Evolutionary conservation across 2,797 vertebrate genomes (phyloP).

Genomic region (Fratercula arctica): DNA sequence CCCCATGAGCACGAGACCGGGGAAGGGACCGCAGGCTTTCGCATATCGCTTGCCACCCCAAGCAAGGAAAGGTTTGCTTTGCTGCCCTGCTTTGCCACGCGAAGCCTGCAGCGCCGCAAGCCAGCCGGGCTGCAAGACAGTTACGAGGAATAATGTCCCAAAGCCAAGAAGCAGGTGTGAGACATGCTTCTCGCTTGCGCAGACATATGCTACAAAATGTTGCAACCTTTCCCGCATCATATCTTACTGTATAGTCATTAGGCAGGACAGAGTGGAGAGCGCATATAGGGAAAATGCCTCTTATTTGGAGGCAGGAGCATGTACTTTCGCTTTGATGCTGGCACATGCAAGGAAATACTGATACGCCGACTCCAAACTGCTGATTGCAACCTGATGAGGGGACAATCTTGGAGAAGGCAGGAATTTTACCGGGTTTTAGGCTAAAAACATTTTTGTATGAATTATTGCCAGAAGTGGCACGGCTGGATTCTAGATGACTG

Average conservation of each 20-base stretch:
- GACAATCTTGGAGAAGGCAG: not conserved
- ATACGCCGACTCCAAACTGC: not conserved
- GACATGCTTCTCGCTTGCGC: not conserved
- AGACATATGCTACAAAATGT: slow-evolving; percentile 13
- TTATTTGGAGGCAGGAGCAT: not conserved
- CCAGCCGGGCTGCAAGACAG: not conserved
- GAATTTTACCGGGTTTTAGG: not conserved
- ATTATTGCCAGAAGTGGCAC: not conserved
- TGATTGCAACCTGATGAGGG: not conserved
- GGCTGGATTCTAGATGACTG: not conserved
- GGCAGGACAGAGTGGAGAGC: not conserved
- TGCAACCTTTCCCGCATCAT: slow-evolving; percentile 5
- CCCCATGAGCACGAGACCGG: not conserved
- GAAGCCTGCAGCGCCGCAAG: not conserved
- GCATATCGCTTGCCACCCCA: not conserved
- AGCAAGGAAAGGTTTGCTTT: not conserved
- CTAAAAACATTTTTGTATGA: not conserved
- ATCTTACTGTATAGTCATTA: slow-evolving; percentile 35
- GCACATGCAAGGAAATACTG: not conserved
- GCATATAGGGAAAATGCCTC: not conserved
- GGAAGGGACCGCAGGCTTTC: not conserved
- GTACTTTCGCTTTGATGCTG: slow-evolving; percentile 2
- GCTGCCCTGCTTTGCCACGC: not conserved
- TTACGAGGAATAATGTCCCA: not conserved
- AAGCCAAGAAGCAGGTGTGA: slow-evolving; percentile 49